Percentiles rank a stretch among this genome's conserved stretches.
Conservation (phyloP, 2,797 vertebrate genomes). For the Gadopsis bispinosus region DNA sequence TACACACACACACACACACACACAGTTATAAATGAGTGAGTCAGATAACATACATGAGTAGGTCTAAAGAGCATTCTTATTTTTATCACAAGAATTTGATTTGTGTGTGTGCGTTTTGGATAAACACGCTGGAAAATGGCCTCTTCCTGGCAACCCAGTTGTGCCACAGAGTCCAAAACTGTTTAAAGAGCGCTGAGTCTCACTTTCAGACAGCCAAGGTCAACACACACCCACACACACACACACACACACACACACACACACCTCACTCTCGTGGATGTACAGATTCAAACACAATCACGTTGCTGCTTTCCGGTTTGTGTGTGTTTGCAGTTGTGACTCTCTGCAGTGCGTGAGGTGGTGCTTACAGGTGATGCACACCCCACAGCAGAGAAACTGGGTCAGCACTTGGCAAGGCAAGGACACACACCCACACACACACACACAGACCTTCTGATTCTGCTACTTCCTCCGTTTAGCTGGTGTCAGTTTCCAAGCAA, state of each 20-base stretch:
- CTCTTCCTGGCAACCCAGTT: slow-evolving; percentile 32
- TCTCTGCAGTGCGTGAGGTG: slow-evolving; percentile 34
- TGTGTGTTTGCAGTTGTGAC: slow-evolving; percentile 34
- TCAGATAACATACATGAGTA: slow-evolving; percentile 8
- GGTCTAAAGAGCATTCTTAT: slow-evolving; percentile 4
- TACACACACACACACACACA: slow-evolving; percentile 4
- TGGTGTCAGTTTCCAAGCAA: slow-evolving; percentile 5
- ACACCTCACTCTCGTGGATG: slow-evolving; percentile 1
- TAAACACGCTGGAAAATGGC: slow-evolving; percentile 64
- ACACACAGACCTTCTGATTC: slow-evolving; percentile 9
- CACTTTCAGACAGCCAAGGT: slow-evolving; percentile 55
- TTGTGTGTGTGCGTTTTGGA: slow-evolving; percentile 41
- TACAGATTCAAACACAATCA: slow-evolving; percentile 41
- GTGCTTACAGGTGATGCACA: slow-evolving; percentile 55
- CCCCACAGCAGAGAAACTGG: slow-evolving; percentile 56
- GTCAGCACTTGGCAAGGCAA: slow-evolving; percentile 57
- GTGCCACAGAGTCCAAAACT: slow-evolving; percentile 29
- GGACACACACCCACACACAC: slow-evolving; percentile 18
- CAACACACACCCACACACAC: slow-evolving; percentile 49
- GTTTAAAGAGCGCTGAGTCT: slow-evolving; percentile 55
- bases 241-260: slow-evolving; percentile 16
- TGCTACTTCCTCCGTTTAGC: slow-evolving; percentile 15
- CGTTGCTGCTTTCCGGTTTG: slow-evolving; percentile 16
- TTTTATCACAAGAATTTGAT: background rate
- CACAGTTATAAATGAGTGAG: background rate